Percentiles rank a stretch among this genome's conserved stretches.
Conservation (phyloP, 2,888 invertebrate species). For the Listrodromus nycthemerus region DNA sequence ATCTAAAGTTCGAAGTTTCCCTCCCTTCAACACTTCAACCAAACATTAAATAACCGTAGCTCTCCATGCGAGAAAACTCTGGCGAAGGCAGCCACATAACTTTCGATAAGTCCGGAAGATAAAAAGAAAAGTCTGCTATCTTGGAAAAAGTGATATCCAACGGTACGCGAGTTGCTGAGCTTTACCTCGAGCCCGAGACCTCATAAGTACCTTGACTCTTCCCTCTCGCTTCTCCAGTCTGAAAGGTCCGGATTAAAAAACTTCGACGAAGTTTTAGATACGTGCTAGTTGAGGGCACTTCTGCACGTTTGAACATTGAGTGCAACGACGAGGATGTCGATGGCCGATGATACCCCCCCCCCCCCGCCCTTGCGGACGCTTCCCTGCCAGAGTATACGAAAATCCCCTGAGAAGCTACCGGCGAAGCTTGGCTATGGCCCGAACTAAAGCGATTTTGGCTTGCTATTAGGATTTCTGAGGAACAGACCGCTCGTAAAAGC, state of each 20-base stretch:
- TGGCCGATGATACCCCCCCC: slow-evolving; percentile 2
- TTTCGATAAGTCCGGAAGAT: slow-evolving; percentile 18
- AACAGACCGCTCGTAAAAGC: slow-evolving; percentile 43
- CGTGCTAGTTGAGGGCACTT: neutral
- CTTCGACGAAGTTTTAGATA: slow-evolving; percentile 20
- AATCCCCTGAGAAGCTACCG: slow-evolving; percentile 6
- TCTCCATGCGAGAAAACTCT: slow-evolving; percentile 10
- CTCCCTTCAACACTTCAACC: slow-evolving; percentile 5
- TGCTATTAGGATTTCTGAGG: slow-evolving; percentile 30
- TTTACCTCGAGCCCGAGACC: slow-evolving; percentile 3
- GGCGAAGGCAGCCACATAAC: neutral
- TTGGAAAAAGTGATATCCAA: slow-evolving; percentile 20
- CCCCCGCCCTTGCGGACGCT: too few species aligned
- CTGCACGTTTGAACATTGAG: slow-evolving; percentile 19
- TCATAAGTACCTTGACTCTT: slow-evolving; percentile 24
- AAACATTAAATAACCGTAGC: slow-evolving; percentile 21
- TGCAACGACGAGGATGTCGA: slow-evolving; percentile 19
- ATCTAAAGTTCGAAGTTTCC: slow-evolving; percentile 9
- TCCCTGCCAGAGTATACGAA: neutral
- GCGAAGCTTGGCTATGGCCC: neutral
- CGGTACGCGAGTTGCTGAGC: slow-evolving; percentile 15
- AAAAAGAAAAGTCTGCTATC: slow-evolving; percentile 19
- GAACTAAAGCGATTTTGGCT: slow-evolving; percentile 35
- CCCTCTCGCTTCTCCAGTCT: slow-evolving; percentile 1
- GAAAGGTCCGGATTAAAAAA: slow-evolving; percentile 34